phyloP scores from a whole-genome alignment of 2,113 vertebrate genomes.

The Cebidichthys violaceus region DNA sequence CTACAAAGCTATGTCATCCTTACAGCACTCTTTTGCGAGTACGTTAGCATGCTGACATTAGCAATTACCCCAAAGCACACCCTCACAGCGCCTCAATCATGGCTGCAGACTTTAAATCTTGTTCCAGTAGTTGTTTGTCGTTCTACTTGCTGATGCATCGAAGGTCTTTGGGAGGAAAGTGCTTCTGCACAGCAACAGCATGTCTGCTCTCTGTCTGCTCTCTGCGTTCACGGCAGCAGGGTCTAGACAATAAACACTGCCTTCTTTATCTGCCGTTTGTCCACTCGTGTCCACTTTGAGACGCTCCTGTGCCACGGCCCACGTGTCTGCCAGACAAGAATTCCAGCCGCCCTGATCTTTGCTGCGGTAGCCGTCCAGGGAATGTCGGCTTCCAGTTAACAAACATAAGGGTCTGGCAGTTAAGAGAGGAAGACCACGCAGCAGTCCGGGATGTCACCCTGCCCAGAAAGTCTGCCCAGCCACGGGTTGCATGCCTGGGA shows the following conservation, averaged over 20 bases:
- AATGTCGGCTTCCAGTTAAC: slow-evolving; percentile 59
- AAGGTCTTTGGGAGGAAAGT: slow-evolving; percentile 2
- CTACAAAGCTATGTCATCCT: too few species aligned
- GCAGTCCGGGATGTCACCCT: slow-evolving; percentile 63
- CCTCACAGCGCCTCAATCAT: not conserved
- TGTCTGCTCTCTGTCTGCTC: not conserved
- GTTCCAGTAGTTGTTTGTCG: not conserved
- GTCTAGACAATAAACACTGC: slow-evolving; percentile 42
- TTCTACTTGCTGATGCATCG: not conserved
- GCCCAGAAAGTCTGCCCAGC: slow-evolving; percentile 55
- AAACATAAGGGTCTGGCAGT: slow-evolving; percentile 66
- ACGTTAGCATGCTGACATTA: slow-evolving; percentile 3
- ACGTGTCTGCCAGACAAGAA: slow-evolving; percentile 58
- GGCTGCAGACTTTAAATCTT: not conserved
- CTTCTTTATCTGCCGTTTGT: slow-evolving; percentile 44
- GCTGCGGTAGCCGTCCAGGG: slow-evolving; percentile 37
- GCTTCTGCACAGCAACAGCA: not conserved
- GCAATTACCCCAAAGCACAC: not conserved
- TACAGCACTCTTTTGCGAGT: not conserved
- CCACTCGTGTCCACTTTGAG: slow-evolving; percentile 51
- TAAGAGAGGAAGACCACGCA: slow-evolving; percentile 38
- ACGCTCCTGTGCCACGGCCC: slow-evolving; percentile 37
- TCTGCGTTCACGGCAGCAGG: slow-evolving; percentile 1
- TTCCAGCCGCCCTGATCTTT: slow-evolving; percentile 50
- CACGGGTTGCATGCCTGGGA: slow-evolving; percentile 72